Evolutionary conservation across 2,113 vertebrate genomes (phyloP), one percentile per base, ranked within the genome.

Genomic region (Silurus meridionalis): DNA sequence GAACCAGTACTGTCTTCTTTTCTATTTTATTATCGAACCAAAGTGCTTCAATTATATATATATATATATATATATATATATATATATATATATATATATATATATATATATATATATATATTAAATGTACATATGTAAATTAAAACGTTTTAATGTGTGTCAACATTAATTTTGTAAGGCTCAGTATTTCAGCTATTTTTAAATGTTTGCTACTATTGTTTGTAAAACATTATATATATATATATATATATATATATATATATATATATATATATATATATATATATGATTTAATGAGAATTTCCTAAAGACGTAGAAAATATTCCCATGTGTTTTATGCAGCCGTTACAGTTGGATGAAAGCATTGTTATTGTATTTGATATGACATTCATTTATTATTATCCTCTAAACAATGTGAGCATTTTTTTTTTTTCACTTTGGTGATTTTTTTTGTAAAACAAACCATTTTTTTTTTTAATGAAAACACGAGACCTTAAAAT

Each of bases 21-120:
- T 93, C 90, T 94, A 95, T 91, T 93, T 90, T 94, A 95, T 91
- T 53, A 92, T 94, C 82, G 91, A 96, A 95, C 95, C 96, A 96
- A 96, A 96, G 95, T 94, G 94, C 93, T 95, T 94, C 85, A 91
- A 94, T 37, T 37, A 37, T 37, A n/a, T n/a, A n/a, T n/a, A n/a
- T n/a, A n/a, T n/a, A n/a, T n/a, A n/a, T n/a, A n/a, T n/a, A n/a
- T n/a, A n/a, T n/a, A n/a, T n/a, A n/a, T n/a, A n/a, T n/a, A n/a
- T n/a, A n/a, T n/a, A n/a, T n/a, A n/a, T n/a, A n/a, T n/a, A n/a
- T n/a, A n/a, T n/a, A n/a, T n/a, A n/a, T 37, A 37, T 37, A 37
- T 37, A 37, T 37, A 37, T 37, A 37, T 37, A 37, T 37, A 37
- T 37, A 2, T 37, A 2, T 37, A 37, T 37, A 3, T 37, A 37